Base-by-base conservation (phyloP, 2,113 vertebrate species). In the Cebus imitator region DNA sequence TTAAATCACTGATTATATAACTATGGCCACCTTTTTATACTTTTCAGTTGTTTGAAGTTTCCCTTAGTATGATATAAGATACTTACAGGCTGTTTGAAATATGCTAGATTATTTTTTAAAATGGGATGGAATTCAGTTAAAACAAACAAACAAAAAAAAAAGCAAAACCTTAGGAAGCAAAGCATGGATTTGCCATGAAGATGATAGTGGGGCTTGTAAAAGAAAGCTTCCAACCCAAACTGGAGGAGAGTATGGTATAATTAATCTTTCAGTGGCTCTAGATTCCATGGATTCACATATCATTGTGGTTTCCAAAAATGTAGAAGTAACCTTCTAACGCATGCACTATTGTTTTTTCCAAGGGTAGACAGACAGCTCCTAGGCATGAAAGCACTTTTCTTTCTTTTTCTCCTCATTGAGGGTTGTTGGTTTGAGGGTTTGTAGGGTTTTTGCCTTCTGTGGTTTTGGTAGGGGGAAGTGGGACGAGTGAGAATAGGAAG, bases 1-100 rank as follows among this genome's bases (percentile, higher is more conserved):
- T 70, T 96, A 93, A 98, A 45, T 97, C 93, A 96, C 66, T 76
- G 78, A 87, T 95, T 95, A 68, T 52, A 3, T 94, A 97, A 93
- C 68, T 17, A 57, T 94, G 75, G 92, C 72, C 76, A 85, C 90
- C n/a, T 98, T 96, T 83, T 84, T 32, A 80, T 61, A 73, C 37
- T 94, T 97, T 97, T 90, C 72, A 91, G 79, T 97, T 96, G 91
- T 97, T 96, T 96, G 57, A 80, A 55, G 50, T 94, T 95, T 97
- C 72, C 83, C 94, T 94, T 97, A 84, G 90, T 79, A 78, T 92
- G 93, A 55, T 91, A 91, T 92, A 72, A 98, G 96, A 95, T 94
- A 91, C 83, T 91, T 86, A 73, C 25, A 93, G 57, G 82, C 81
- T 92, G 48, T 85, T 94, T 95, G 84, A 94, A 85, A 94, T 82